Conservation (phyloP, 2,113 vertebrate genomes). For the Peromyscus polionotus region DNA sequence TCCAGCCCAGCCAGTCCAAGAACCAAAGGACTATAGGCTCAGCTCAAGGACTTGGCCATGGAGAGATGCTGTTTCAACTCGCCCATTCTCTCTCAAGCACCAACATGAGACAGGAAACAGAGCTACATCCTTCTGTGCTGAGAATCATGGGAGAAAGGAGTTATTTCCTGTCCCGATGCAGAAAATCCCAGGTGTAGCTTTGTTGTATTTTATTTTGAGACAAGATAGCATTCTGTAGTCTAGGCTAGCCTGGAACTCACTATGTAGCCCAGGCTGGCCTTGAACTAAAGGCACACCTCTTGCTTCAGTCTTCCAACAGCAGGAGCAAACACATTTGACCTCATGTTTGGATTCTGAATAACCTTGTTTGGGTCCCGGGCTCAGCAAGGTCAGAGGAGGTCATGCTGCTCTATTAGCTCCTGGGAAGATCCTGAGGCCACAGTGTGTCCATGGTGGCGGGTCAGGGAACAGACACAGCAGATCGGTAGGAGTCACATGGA, state of each 20-base stretch:
- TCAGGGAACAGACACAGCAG: fast-evolving
- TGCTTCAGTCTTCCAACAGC: not conserved
- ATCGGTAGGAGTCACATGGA: not conserved
- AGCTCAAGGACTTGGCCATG: fast-evolving
- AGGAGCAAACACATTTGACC: not conserved
- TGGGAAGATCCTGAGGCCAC: not conserved
- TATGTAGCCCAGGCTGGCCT: not conserved
- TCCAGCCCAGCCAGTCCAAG: not conserved
- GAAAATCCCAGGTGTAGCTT: not conserved
- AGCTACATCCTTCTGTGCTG: not conserved
- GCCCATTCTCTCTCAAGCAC: not conserved
- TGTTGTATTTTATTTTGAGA: not conserved
- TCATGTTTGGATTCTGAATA: not conserved
- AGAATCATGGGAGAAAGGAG: not conserved
- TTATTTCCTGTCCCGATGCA: not conserved
- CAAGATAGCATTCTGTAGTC: not conserved
- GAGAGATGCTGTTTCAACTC: fast-evolving
- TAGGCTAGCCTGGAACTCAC: not conserved
- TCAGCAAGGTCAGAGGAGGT: fast-evolving
- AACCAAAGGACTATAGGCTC: not conserved
- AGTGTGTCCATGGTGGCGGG: not conserved
- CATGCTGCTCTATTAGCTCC: not conserved
- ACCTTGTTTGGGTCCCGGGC: not conserved
- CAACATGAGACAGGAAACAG: not conserved
- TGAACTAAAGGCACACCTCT: not conserved